Evolutionary conservation across 53 echinoderm and acorn worm species (phyloP), one percentile per base, ranked within the genome.

Genomic region (Arbacia lixula): DNA sequence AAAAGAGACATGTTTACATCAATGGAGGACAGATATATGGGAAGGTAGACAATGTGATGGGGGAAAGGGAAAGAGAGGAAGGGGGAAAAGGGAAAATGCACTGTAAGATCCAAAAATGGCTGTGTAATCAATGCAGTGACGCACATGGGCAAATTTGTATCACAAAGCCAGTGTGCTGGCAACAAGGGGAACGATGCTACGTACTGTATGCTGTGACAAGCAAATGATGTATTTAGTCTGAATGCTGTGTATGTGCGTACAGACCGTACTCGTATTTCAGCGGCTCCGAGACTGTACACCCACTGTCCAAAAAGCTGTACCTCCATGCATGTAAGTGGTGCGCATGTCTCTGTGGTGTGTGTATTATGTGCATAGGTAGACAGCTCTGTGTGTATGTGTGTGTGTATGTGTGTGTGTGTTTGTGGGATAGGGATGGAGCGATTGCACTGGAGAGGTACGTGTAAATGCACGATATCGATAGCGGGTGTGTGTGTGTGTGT

Each of bases 61-160:
- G 41, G 37, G 5, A 25, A 58, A 21, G 39, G 58, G 19, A 54
- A 75, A 36, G 33, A 35, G 55, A 58, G 39, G 64, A 46, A 63
- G 49, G 49, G 64, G 30, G 37, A 39, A 63, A 40, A 33, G 64
- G 31, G 42, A 63, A 81, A 81, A 81, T 41, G 82, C 82, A 77
- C 36, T 58, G 78, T 34, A 41, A 64, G 82, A 50, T 62, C 64
- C 82, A 29, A 81, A 81, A 81, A 81, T 81, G 82, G 82, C 82
- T 41, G 82, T 63, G 82, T 81, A 81, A 81, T 81, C 63, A 81
- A 62, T 81, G 82, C 82, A 81, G 82, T 81, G 82, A 81, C 82
- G 82, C 82, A 81, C 82, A 81, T 62, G 42, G 82, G 82, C 82
- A 81, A 81, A 81, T 81, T 81, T 81, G 82, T 81, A 81, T 81